phyloP scores from a whole-genome alignment of 1,140 invertebrate genomes.

The Arctopsyche grandis region DNA sequence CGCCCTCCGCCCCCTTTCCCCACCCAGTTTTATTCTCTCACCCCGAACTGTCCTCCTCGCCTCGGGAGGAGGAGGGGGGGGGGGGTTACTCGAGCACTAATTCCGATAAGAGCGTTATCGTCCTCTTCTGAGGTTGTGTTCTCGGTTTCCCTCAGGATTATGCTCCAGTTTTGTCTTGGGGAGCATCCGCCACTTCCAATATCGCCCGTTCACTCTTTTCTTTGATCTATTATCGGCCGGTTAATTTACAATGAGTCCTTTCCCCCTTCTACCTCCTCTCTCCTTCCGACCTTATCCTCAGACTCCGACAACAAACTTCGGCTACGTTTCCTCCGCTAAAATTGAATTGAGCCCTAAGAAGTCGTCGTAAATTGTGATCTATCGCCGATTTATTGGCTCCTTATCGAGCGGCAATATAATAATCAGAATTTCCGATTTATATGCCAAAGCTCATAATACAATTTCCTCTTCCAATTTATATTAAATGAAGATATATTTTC shows the following conservation, averaged over 20 bases:
- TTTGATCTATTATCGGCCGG: conserved; percentile 34
- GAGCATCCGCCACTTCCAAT: conserved; percentile 25
- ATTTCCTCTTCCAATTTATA: no score
- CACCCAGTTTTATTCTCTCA: no score
- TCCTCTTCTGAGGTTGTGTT: conserved; percentile 20
- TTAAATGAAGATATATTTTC: no score
- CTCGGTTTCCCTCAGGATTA: conserved; percentile 34
- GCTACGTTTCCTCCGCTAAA: conserved; percentile 13
- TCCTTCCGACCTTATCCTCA: conserved; percentile 3
- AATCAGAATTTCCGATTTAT: not conserved
- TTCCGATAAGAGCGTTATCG: conserved; percentile 48
- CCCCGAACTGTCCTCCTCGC: not conserved
- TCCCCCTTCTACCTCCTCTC: not conserved
- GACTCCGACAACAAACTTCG: conserved; percentile 25
- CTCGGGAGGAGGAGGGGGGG: conserved; percentile 35
- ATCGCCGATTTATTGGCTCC: conserved; percentile 5
- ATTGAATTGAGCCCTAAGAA: conserved; percentile 3
- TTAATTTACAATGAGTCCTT: conserved; percentile 23
- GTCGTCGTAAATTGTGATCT: conserved; percentile 15
- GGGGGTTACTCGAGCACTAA: conserved; percentile 50
- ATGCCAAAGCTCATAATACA: no score
- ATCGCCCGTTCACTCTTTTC: conserved; percentile 15
- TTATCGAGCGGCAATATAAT: conserved; percentile 9
- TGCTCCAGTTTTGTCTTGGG: conserved; percentile 15
- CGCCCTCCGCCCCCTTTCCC: not conserved